Evolutionary conservation across 2,888 invertebrate genomes (phyloP).

Genomic region (Drosophila meridionalis): DNA sequence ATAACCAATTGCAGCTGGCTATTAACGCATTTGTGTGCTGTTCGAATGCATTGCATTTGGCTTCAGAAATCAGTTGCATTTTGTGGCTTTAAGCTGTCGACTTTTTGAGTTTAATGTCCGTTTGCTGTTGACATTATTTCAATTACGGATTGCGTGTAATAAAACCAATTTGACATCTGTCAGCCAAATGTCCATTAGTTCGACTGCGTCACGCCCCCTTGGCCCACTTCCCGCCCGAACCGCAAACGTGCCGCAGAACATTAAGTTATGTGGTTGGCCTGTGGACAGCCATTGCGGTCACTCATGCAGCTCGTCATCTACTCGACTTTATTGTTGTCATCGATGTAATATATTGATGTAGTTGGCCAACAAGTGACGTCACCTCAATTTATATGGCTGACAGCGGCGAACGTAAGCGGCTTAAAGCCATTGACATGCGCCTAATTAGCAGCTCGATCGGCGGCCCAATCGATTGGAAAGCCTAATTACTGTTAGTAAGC

Average conservation of each 20-base stretch:
- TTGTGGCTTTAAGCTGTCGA: constrained; percentile 30
- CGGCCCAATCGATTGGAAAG: constrained; percentile 59
- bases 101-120: constrained; percentile 45
- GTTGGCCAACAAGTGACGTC: constrained; percentile 1
- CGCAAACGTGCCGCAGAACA: constrained; percentile 76
- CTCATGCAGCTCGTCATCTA: constrained; percentile 50
- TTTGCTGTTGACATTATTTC: constrained; percentile 53
- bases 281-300: constrained; percentile 73
- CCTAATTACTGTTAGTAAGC: constrained; percentile 51
- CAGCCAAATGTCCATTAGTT: constrained; percentile 53
- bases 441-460: constrained; percentile 19
- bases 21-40: background rate
- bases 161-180: constrained; percentile 77
- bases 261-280: constrained; percentile 76
- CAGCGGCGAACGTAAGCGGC: constrained; percentile 17
- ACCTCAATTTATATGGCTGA: constrained; percentile 6
- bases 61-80: constrained; percentile 13
- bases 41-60: constrained; percentile 7
- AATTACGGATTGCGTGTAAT: constrained; percentile 64
- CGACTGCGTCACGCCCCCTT: background rate
- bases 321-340: constrained; percentile 56
- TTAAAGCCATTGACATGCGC: constrained; percentile 32
- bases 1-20: background rate
- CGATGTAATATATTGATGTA: constrained; percentile 24
- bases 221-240: constrained; percentile 20